phyloP scores from a whole-genome alignment of 2,888 invertebrate genomes.

The Spatulosminthurus flaviceps region DNA sequence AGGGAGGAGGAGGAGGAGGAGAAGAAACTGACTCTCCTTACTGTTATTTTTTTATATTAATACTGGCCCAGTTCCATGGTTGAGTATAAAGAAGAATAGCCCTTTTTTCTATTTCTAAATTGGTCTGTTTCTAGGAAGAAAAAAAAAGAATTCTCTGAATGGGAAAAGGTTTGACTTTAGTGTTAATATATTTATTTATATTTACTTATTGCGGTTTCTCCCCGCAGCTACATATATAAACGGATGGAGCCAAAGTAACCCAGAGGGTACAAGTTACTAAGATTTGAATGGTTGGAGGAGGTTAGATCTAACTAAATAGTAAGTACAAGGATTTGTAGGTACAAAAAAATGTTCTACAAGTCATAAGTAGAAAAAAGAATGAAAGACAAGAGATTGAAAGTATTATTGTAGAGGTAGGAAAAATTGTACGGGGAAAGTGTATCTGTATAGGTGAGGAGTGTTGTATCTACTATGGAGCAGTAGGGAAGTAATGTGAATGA shows the following conservation, averaged over 20 bases:
- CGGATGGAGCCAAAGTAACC: no score
- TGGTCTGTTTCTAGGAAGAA: no score
- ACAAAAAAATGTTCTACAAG: not conserved
- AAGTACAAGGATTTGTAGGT: not conserved
- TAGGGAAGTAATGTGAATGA: conserved; percentile 16
- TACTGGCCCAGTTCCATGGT: no score
- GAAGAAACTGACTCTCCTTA: no score
- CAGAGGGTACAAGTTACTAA: no score
- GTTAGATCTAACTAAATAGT: no score
- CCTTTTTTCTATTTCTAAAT: no score
- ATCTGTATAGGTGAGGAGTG: not conserved
- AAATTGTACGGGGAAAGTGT: not conserved
- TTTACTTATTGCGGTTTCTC: conserved; percentile 1
- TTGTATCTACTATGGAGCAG: not conserved
- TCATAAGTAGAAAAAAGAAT: not conserved
- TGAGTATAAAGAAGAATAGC: no score
- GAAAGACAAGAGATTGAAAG: conserved; percentile 13
- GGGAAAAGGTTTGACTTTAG: conserved; percentile 1
- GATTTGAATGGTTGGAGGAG: no score
- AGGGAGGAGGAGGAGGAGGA: no score
- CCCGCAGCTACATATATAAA: not conserved
- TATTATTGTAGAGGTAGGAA: no score
- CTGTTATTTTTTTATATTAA: no score
- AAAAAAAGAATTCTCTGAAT: not conserved
- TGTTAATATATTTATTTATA: conserved; percentile 13